Evolutionary conservation across 2,113 vertebrate genomes (phyloP), one percentile per base, ranked within the genome.

Genomic region (Calyptomena viridis): DNA sequence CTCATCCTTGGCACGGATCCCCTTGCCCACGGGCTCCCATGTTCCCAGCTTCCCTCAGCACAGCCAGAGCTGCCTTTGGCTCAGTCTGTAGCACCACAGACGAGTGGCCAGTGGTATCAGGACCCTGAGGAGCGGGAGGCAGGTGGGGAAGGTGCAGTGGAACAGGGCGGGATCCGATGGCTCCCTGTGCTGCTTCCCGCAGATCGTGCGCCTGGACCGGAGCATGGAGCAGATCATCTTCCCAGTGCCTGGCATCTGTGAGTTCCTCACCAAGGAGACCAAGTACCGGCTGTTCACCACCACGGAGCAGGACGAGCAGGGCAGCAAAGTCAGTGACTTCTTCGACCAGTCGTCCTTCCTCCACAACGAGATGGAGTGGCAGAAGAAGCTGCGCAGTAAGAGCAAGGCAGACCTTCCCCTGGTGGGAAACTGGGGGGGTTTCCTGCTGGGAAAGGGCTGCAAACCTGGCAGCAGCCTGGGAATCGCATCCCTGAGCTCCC

Each of bases 171-270:
- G 78, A 11, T 19, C 8, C 69, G 71, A 96, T 1, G 3, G 58
- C 55, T 46, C 15, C 71, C 47, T 18, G 1, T 30, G 49, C 53
- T 71, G 72, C 66, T 73, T 40, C 83, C 72, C 21, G 12, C 95
- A 99, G 99, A 99, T 99, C 7, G 99, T 99, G 37, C 98, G 99
- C 22, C 98, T 99, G 59, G 99, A 99, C 94, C 99, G 99, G 69
- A 99, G 98, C 97, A 99, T 99, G 99, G 99, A 99, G 98, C 99
- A 99, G 98, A 99, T 99, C 2, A 99, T 99, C 89, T 99, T 99
- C 90, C 99, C 99, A 0, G 98, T 99, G 90, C 99, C 99, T 1
- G 98, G 97, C 71, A 99, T 99, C 98, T 99, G 99, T 1, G 98
- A 99, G 94, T 99, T 98, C 94, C 97, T 99, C 92, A 99, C 99